Base-by-base conservation (phyloP, 2,113 vertebrate genomes). In the Dromaius novaehollandiae region DNA sequence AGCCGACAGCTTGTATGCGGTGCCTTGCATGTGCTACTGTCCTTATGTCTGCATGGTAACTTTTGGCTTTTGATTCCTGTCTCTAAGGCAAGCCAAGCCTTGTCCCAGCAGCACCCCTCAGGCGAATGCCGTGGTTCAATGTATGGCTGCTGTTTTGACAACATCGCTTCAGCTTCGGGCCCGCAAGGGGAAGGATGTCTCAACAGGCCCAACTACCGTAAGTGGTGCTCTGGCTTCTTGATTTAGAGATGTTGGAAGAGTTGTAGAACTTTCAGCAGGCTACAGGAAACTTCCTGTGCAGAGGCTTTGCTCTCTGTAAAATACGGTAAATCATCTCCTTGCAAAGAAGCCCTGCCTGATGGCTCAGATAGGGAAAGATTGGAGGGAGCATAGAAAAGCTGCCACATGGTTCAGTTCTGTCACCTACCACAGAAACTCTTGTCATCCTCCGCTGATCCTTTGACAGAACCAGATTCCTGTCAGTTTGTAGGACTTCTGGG, bases 141-240 rank as follows among this genome's bases (percentile, higher is more conserved):
- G 56, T 99, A 98, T 1, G 99, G 99, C 74, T 99, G 99, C 97
- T 99, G 99, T 73, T 99, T 98, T 85, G 99, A 99, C 97, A 98
- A 98, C 1, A 38, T 98, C 14, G 98, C 98, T 32, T 95, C 98
- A 9, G 99, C 99, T 25, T 91, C 75, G 1, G 99, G 99, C 10
- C 98, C 99, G 88, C 97, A 70, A n/a, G 99, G 99, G 51, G 99
- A 99, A 95, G 98, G 98, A 86, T 99, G 99, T 89, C 97, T 92
- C 65, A 93, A 96, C 60, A 98, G 97, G 71, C 98, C 99, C 71
- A 93, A 77, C 93, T 96, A 98, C n/a, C 88, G 99, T 99, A 97
- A 98, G 99, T 97, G 63, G 80, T 20, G 12, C 68, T 95, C 91
- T 53, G 63, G 25, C 71, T 96, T 84, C 60, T 30, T 85, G 64